Evolutionary conservation across 1,140 invertebrate genomes (phyloP).

Genomic region (Pseudomyrmex flavicornis): DNA sequence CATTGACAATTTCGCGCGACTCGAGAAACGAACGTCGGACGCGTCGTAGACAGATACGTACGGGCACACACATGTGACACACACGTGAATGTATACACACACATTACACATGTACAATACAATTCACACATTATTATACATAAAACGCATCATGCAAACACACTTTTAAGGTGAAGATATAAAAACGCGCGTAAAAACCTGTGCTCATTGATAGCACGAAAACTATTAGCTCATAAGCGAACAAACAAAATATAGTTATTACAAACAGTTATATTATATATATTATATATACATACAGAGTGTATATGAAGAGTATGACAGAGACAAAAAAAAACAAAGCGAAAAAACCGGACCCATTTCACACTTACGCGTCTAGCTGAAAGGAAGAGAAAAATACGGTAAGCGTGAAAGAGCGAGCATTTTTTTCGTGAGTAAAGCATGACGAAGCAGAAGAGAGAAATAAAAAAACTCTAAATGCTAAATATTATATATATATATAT

Average conservation of each 20-base stretch:
- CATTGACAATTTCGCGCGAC: conserved; percentile 32
- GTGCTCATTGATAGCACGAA: conserved; percentile 84
- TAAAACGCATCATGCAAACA: conserved; percentile 60
- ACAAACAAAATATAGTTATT: conserved; percentile 86
- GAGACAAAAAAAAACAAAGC: conserved; percentile 59
- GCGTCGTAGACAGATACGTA: conserved; percentile 43
- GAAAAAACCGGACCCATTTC: conserved; percentile 12
- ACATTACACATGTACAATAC: conserved; percentile 50
- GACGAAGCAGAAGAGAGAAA: conserved; percentile 76
- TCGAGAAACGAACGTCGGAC: conserved; percentile 52
- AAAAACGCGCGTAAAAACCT: conserved; percentile 80
- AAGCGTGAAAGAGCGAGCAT: conserved; percentile 59
- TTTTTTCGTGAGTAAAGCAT: conserved; percentile 68
- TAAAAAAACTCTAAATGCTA: conserved; percentile 82
- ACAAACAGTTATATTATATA: conserved; percentile 86
- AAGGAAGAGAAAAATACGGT: conserved; percentile 5
- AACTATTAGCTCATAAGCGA: conserved; percentile 85
- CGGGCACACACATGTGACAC: conserved; percentile 66
- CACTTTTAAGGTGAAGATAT: conserved; percentile 73
- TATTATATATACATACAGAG: conserved; percentile 85
- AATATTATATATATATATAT: conserved; percentile 85
- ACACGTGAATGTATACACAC: conserved; percentile 64
- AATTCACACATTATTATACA: conserved; percentile 31
- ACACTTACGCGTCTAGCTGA: conserved; percentile 67
- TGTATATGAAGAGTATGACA: conserved; percentile 76